Base-by-base conservation (phyloP, 2,113 vertebrate species). In the Platichthys flesus region DNA sequence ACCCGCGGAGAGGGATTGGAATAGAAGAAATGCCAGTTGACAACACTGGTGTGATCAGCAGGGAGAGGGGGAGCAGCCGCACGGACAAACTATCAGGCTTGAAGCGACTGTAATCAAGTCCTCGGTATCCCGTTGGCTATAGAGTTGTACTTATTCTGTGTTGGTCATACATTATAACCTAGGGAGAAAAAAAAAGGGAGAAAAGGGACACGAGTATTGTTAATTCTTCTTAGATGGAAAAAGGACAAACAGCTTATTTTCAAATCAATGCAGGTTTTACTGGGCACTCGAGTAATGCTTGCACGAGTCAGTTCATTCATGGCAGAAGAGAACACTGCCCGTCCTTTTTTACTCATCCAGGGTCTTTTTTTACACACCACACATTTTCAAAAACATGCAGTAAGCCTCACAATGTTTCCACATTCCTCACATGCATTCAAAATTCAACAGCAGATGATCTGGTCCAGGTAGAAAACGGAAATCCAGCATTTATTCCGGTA, bases 51-150 rank as follows among this genome's bases (percentile, higher is more conserved):
- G 74, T 78, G 69, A 78, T 70, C 72, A 88, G 90, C 87, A 84
- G 92, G 90, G 76, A 84, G 74, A 79, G 71, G 89, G 93, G 92
- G 90, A 92, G 92, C 91, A 95, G 93, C 90, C 92, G 79, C 92
- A 86, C 84, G 81, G 93, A 94, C 94, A 96, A 96, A 97, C 96
- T 96, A 96, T 93, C 97, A 97, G 97, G 97, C 96, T 97, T 97
- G 93, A 96, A 97, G 96, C 93, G 95, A 97, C 97, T 96, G 96
- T 96, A 97, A 97, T 95, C 91, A 95, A 96, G 96, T 98, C 96
- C 96, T 95, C 90, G 87, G 95, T 89, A 93, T 92, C 93, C 93
- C 95, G 89, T 92, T 93, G 95, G 97, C 97, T 98, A 99, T 97
- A 99, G 97, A 97, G 94, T 94, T 77, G 94, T 95, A 94, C 94